Percentiles rank a stretch among this genome's conserved stretches.
These are phyloP conservation scores for Trichogramma pretiosum DNA, from an alignment of 1,140 invertebrate species.

Conservation along the genomic window DNA sequence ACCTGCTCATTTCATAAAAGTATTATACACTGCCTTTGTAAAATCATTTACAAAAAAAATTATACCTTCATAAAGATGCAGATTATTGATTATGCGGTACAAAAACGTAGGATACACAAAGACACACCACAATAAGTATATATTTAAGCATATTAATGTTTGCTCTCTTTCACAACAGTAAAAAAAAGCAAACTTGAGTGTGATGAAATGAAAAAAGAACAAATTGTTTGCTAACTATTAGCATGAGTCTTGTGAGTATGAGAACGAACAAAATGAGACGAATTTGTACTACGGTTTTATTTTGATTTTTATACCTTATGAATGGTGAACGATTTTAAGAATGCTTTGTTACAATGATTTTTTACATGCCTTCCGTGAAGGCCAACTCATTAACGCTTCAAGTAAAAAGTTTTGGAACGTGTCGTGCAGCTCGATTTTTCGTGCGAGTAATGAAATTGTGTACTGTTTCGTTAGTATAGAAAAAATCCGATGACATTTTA, in stretches of 20 bases:
- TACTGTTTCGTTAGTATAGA: constrained; percentile 12
- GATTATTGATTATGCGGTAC: too few relatives aligned
- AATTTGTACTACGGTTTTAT: not conserved
- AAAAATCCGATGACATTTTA: too few relatives aligned
- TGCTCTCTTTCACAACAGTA: too few relatives aligned
- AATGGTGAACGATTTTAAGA: constrained; percentile 2
- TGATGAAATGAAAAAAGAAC: not conserved
- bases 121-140: too few relatives aligned
- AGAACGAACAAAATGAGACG: not conserved
- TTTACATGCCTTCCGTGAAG: constrained; percentile 15
- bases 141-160: too few relatives aligned
- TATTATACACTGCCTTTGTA: too few relatives aligned
- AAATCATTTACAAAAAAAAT: too few relatives aligned
- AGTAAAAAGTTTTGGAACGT: not conserved
- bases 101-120: too few relatives aligned
- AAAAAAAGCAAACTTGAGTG: too few relatives aligned
- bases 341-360: not conserved
- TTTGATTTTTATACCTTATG: constrained; percentile 6
- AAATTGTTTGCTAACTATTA: not conserved
- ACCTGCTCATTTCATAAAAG: too few relatives aligned
- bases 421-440: constrained; percentile 4
- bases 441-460: constrained; percentile 7
- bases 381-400: not conserved
- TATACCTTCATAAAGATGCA: too few relatives aligned
- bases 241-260: not conserved